phyloP scores from a whole-genome alignment of 30 jellyfish, hydroid and myxozoan species.

The Rhopilema esculentum region DNA sequence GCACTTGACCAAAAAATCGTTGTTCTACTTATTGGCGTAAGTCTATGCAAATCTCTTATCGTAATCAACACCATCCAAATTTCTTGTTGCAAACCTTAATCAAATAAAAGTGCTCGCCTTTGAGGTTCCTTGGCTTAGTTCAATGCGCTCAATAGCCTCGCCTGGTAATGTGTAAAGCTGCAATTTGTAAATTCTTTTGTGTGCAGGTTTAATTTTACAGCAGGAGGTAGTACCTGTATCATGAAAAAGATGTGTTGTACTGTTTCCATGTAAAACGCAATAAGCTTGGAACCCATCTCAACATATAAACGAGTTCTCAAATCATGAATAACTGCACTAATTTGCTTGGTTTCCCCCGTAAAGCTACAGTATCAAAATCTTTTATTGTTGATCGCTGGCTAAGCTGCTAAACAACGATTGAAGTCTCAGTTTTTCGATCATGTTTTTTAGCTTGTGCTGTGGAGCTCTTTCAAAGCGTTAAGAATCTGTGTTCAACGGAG shows the following conservation, averaged over 20 bases:
- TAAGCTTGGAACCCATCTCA: too few species aligned
- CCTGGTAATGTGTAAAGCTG: background rate
- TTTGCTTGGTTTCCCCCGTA: too few species aligned
- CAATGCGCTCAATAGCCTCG: background rate
- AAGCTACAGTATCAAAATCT: too few species aligned
- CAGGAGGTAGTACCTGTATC: background rate
- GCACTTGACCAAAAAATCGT: background rate
- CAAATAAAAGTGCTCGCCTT: background rate
- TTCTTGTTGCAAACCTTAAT: background rate
- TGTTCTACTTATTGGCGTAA: background rate
- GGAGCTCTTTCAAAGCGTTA: too few species aligned
- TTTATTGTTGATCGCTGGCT: too few species aligned
- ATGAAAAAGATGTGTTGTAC: background rate
- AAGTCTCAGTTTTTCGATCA: too few species aligned
- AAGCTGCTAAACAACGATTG: too few species aligned
- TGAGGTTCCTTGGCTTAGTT: background rate
- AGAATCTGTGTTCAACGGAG: too few species aligned
- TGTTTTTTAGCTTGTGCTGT: too few species aligned
- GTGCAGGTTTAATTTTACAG: background rate
- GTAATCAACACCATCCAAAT: background rate
- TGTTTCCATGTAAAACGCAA: background rate
- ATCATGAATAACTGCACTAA: too few species aligned
- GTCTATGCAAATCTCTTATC: background rate
- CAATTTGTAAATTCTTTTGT: background rate
- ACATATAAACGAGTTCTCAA: too few species aligned